Evolutionary conservation across 2,797 vertebrate species (phyloP).

Genomic region (Anas capensis): DNA sequence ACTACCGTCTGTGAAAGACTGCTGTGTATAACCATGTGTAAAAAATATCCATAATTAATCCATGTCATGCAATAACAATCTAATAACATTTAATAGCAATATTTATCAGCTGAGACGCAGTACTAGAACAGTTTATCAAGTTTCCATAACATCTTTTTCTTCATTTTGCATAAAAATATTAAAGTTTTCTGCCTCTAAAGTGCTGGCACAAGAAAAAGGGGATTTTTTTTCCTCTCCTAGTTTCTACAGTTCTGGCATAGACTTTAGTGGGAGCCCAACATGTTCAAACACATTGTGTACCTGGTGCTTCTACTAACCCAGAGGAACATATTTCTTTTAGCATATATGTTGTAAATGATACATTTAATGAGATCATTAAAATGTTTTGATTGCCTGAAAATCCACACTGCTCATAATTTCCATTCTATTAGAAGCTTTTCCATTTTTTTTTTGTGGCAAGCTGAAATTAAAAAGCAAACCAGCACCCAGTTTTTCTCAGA

Average conservation of each 20-base stretch:
- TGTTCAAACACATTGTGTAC: slow-evolving; percentile 46
- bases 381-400: slow-evolving; percentile 66
- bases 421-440: neutral
- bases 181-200: slow-evolving; percentile 4
- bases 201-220: slow-evolving; percentile 7
- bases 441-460: neutral
- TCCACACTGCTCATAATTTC: slow-evolving; percentile 37
- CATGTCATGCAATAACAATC: neutral
- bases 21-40: neutral
- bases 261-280: neutral
- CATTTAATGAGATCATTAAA: slow-evolving; percentile 35
- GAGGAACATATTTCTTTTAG: slow-evolving; percentile 30
- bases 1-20: neutral
- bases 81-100: neutral
- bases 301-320: neutral
- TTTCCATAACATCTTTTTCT: neutral
- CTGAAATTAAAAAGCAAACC: neutral
- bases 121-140: neutral
- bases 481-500: neutral
- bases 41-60: neutral
- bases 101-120: neutral
- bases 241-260: slow-evolving; percentile 51
- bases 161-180: slow-evolving; percentile 1
- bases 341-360: slow-evolving; percentile 3
- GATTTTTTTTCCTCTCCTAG: neutral